Base-by-base conservation (phyloP, 2,113 vertebrate species). In the Terrapene triunguis region DNA sequence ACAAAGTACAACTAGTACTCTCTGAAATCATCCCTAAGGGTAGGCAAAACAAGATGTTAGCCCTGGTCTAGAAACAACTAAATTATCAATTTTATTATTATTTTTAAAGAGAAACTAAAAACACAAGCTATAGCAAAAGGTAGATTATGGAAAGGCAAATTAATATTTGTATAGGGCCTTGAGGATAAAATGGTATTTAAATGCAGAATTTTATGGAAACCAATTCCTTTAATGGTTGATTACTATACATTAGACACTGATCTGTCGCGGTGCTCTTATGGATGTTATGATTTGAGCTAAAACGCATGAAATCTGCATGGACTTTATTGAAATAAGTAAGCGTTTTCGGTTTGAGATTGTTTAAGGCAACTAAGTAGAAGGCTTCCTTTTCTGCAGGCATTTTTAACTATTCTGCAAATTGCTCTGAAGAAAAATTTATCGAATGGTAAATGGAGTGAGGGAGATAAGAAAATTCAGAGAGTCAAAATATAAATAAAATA, bases 241-340 rank as follows among this genome's bases (percentile, higher is more conserved):
- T 97, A 97, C 96, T 95, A 95, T 92, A 94, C 94, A 91, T 97
- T 96, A 97, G 95, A 96, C 96, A 97, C 95, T 97, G 95, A 95
- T 96, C 94, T 97, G 96, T 97, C 14, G 25, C 96, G 89, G 57
- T 81, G 92, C 95, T 95, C 87, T 92, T 95, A 95, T 96, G 93
- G 72, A 95, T 96, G 92, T 96, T 96, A 96, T 81, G 93, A 95
- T 96, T 92, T 96, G 95, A 91, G 57, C 89, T 97, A 96, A 97
- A 97, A 90, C 55, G 82, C 89, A 82, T 97, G 95, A 96, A 97
- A 97, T 97, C 93, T 95, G 88, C 80, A 59, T 44, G 81, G 89
- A 92, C 90, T 92, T 53, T 51, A 93, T 25, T 88, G 94, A 93
- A 96, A 83, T 57, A 65, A 95, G 87, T 38, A 85, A 3, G 32